phyloP scores from a whole-genome alignment of 2,113 vertebrate species.

The Daboia siamensis region DNA sequence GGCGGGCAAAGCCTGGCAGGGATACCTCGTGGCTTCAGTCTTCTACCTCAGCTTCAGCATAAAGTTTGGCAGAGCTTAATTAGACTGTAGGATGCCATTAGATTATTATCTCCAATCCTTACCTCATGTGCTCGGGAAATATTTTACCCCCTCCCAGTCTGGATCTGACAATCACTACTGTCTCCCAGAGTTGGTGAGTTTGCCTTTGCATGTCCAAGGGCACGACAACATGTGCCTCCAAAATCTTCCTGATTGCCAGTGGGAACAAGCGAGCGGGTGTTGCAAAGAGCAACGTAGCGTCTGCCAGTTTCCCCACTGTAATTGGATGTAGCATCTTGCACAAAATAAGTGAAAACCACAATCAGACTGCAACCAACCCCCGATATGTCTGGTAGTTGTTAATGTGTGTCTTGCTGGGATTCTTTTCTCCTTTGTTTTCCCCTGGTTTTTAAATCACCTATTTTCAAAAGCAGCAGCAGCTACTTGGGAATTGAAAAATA shows the following conservation, averaged over 20 bases:
- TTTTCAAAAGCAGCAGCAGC: neutral
- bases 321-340: neutral
- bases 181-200: neutral
- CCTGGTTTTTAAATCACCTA: neutral
- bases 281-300: neutral
- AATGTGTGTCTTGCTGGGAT: accelerated
- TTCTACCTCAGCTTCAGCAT: slow-evolving; percentile 2
- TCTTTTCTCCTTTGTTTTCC: neutral
- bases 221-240: neutral
- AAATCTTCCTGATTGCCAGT: neutral
- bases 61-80: slow-evolving; percentile 35
- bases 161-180: neutral
- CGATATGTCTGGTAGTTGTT: accelerated
- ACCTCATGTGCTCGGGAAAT: accelerated
- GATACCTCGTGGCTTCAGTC: neutral
- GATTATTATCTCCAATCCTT: accelerated
- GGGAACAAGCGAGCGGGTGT: neutral
- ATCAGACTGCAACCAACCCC: accelerated
- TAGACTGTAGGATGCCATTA: neutral
- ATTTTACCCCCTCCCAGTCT: neutral
- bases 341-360: accelerated
- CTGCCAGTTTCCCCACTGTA: accelerated
- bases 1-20: slow-evolving; percentile 26
- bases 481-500: neutral
- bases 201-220: neutral